These are phyloP conservation scores for Mylabris phalerata DNA, from an alignment of 1,140 invertebrate species.

Conservation along the genomic window DNA sequence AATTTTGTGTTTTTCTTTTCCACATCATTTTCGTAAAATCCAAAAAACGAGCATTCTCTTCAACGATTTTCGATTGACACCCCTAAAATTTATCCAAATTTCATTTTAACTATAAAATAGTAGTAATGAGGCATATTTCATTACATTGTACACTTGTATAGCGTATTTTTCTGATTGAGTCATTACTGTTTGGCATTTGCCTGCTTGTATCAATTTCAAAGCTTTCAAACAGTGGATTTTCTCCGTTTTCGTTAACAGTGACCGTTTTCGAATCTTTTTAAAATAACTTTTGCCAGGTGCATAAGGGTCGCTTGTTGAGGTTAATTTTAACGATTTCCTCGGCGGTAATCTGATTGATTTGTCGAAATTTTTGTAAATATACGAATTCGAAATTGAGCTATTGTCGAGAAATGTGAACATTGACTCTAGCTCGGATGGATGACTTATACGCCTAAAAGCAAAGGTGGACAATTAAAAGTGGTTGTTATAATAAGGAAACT, in stretches of 20 bases:
- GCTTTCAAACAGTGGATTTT: conserved; percentile 30
- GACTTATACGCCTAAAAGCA: conserved; percentile 12
- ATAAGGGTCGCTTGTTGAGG: conserved; percentile 6
- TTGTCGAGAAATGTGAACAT: conserved; percentile 14
- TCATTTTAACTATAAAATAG: background rate
- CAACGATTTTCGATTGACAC: conserved; percentile 22
- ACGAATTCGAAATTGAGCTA: conserved; percentile 13
- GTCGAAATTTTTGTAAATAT: conserved; percentile 18
- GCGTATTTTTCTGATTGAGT: conserved; percentile 1
- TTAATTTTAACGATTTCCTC: background rate
- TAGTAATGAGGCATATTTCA: background rate
- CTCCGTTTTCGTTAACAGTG: conserved; percentile 15
- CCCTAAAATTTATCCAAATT: conserved; percentile 15
- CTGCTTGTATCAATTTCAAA: conserved; percentile 23
- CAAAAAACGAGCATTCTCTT: conserved; percentile 26
- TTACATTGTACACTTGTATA: conserved; percentile 23
- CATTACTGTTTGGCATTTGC: conserved; percentile 4
- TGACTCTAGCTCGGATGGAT: conserved; percentile 1
- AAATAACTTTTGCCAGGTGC: conserved; percentile 14
- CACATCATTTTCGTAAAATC: conserved; percentile 21
- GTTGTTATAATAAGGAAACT: background rate
- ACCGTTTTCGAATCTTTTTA: conserved; percentile 11
- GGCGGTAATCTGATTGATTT: conserved; percentile 12
- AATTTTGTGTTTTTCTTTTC: conserved; percentile 8
- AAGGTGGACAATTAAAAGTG: background rate